phyloP scores from a whole-genome alignment of 1,140 invertebrate species.

The Lepidurus couesii region DNA sequence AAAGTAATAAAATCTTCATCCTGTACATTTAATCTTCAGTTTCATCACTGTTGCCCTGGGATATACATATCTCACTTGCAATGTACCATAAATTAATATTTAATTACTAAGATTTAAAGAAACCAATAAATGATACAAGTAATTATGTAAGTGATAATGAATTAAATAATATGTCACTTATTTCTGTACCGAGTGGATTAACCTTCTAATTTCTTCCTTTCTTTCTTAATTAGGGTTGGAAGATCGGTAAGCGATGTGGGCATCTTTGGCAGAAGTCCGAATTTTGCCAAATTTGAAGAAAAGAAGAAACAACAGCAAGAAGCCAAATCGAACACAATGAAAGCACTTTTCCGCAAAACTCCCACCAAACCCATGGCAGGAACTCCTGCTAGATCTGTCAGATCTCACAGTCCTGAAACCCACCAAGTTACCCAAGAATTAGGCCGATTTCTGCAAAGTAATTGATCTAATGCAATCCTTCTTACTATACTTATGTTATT shows the following conservation, averaged over 20 bases:
- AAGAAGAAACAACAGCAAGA: constrained; percentile 76
- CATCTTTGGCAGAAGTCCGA: constrained; percentile 38
- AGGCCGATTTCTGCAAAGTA: constrained; percentile 23
- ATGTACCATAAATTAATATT: too few relatives aligned
- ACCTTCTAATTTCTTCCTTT: constrained; percentile 4
- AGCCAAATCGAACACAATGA: constrained; percentile 71
- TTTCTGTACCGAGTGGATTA: neutral
- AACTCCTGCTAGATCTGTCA: neutral
- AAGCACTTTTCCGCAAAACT: constrained; percentile 69
- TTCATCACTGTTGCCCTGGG: too few relatives aligned
- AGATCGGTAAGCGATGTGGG: constrained; percentile 40
- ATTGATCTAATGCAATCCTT: neutral
- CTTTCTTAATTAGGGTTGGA: constrained; percentile 37
- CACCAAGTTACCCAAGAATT: constrained; percentile 29
- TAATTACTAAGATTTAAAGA: too few relatives aligned
- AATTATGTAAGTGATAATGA: too few relatives aligned
- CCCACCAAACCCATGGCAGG: constrained; percentile 54
- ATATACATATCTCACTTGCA: too few relatives aligned
- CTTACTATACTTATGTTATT: neutral
- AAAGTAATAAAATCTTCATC: constrained; percentile 1
- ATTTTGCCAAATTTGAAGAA: constrained; percentile 78
- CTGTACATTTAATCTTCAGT: too few relatives aligned
- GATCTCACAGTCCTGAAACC: constrained; percentile 32
- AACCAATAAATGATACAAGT: too few relatives aligned
- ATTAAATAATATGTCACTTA: too few relatives aligned